These are phyloP conservation scores for Ceratothoa steindachneri DNA, from an alignment of 2,888 invertebrate genomes.

Conservation along the genomic window DNA sequence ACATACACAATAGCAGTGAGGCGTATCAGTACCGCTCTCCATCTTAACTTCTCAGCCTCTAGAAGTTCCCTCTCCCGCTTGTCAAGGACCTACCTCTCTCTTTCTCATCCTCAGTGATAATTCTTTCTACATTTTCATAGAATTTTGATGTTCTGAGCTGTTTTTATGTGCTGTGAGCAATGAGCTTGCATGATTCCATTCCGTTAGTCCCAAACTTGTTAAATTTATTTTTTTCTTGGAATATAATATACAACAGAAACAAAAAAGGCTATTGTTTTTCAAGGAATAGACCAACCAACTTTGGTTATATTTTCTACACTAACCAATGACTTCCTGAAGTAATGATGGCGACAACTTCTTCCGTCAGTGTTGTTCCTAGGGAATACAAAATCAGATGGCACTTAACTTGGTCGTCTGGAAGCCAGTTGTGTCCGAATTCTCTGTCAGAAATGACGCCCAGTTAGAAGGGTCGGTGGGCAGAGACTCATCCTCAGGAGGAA, in stretches of 20 bases:
- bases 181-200: constrained; percentile 1
- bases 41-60: background rate
- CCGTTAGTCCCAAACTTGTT: background rate
- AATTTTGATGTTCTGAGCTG: background rate
- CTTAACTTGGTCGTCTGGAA: too few species aligned
- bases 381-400: too few species aligned
- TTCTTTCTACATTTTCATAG: background rate
- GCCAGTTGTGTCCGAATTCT: too few species aligned
- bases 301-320: too few species aligned
- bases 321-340: too few species aligned
- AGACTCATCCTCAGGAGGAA: too few species aligned
- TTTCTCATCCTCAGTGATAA: background rate
- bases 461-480: too few species aligned
- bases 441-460: too few species aligned
- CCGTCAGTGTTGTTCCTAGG: too few species aligned
- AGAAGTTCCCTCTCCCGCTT: background rate
- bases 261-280: constrained; percentile 13
- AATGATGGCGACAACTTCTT: too few species aligned
- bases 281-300: too few species aligned
- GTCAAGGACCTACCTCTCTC: background rate
- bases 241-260: constrained; percentile 17
- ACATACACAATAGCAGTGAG: constrained; percentile 9
- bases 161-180: background rate
- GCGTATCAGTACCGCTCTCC: background rate
- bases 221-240: constrained; percentile 17